phyloP scores from a whole-genome alignment of 2,113 vertebrate genomes.

The Erinaceus europaeus region DNA sequence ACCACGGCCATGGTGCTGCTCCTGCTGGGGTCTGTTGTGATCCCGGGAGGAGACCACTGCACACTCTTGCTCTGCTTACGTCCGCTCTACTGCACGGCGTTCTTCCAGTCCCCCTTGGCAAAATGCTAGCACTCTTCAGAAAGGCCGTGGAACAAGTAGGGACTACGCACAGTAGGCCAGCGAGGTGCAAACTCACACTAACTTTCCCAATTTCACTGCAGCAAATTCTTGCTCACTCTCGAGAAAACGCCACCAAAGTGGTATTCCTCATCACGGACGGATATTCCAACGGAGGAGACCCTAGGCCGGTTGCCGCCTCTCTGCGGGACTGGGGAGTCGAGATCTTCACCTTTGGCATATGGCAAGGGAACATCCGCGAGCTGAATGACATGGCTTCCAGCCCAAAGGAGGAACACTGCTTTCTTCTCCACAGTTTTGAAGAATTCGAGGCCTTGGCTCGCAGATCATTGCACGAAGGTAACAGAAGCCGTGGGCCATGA shows the following conservation, averaged over 20 bases:
- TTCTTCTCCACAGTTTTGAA: slow-evolving; percentile 94
- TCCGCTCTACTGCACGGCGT: not conserved
- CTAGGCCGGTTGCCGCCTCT: slow-evolving; percentile 91
- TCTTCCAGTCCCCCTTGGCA: not conserved
- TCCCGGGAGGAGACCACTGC: not conserved
- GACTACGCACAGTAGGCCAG: not conserved
- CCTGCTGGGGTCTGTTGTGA: not conserved
- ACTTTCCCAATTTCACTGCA: slow-evolving; percentile 72
- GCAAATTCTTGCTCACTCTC: slow-evolving; percentile 95
- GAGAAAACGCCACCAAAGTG: slow-evolving; percentile 91
- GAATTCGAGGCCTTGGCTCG: slow-evolving; percentile 98
- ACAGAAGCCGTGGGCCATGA: not conserved
- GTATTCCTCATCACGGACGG: slow-evolving; percentile 99
- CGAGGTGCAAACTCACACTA: not conserved
- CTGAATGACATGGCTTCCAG: slow-evolving; percentile 97
- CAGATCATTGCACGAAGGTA: slow-evolving; percentile 96
- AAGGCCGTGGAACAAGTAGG: not conserved
- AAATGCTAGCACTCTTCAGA: not conserved
- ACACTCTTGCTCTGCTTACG: not conserved
- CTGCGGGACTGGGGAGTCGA: slow-evolving; percentile 93
- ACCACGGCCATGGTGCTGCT: not conserved
- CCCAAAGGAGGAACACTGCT: slow-evolving; percentile 97
- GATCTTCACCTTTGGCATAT: slow-evolving; percentile 98
- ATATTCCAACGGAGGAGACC: slow-evolving; percentile 98
- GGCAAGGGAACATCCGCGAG: slow-evolving; percentile 97